Conservation (phyloP, 1,140 invertebrate species). For the Neotoxoptera formosana region DNA sequence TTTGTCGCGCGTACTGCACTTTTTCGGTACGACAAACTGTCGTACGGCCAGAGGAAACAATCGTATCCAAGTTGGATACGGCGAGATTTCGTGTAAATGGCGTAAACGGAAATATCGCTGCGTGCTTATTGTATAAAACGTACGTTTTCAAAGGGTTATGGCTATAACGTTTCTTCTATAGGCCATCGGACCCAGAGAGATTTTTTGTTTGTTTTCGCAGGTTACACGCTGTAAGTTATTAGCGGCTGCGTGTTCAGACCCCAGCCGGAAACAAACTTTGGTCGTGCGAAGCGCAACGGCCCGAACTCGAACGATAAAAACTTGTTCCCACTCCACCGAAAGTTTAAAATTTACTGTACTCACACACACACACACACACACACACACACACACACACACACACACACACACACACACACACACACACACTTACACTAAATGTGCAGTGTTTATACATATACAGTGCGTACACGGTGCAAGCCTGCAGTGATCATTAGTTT, state of each 20-base stretch:
- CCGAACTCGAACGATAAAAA: slow-evolving; percentile 42
- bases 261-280: slow-evolving; percentile 16
- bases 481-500: not conserved
- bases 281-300: not conserved
- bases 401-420: no score
- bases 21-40: not conserved
- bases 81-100: not conserved
- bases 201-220: slow-evolving; percentile 41
- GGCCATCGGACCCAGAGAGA: not conserved
- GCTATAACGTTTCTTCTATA: not conserved
- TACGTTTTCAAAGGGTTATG: slow-evolving; percentile 11
- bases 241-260: not conserved
- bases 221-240: slow-evolving; percentile 29
- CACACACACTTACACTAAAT: not conserved
- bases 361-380: not conserved
- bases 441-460: not conserved
- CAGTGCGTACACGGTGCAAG: no score
- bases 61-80: not conserved
- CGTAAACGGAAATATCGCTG: not conserved
- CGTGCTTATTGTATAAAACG: not conserved
- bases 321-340: not conserved
- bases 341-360: slow-evolving; percentile 46
- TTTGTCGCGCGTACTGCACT: not conserved
- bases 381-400: not conserved
- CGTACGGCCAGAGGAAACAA: not conserved